Evolutionary conservation across 2,888 invertebrate species (phyloP).

Genomic region (Graphium colonna): DNA sequence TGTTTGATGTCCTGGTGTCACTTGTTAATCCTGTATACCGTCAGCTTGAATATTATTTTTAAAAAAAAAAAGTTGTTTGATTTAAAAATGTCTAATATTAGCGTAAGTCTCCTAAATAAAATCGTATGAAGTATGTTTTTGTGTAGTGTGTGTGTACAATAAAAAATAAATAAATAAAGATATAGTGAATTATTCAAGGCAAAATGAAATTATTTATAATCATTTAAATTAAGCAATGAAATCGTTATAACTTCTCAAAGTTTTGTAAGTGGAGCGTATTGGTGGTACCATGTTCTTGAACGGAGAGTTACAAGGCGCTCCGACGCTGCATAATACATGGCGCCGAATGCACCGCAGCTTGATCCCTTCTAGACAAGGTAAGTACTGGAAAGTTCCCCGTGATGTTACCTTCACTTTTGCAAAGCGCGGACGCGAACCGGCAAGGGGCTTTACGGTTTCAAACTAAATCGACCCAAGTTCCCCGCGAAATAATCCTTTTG

Average conservation of each 20-base stretch:
- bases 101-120: too few relatives aligned
- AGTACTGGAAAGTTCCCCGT: slow-evolving; percentile 72
- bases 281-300: slow-evolving; percentile 57
- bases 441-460: slow-evolving; percentile 65
- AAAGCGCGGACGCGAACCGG: slow-evolving; percentile 62
- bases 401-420: slow-evolving; percentile 68
- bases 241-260: slow-evolving; percentile 48
- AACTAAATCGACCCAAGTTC: slow-evolving; percentile 70
- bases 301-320: slow-evolving; percentile 53
- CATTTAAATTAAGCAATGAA: background rate
- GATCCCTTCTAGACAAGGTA: slow-evolving; percentile 77
- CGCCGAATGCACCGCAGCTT: slow-evolving; percentile 76
- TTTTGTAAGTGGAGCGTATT: slow-evolving; percentile 64
- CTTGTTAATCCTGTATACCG: too few relatives aligned
- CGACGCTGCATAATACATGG: slow-evolving; percentile 77
- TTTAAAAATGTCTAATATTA: too few relatives aligned
- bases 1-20: too few relatives aligned
- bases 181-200: too few relatives aligned
- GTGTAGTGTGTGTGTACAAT: too few relatives aligned
- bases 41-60: too few relatives aligned
- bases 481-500: slow-evolving; percentile 66
- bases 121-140: too few relatives aligned
- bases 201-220: background rate
- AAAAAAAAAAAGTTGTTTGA: too few relatives aligned
- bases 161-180: too few relatives aligned